Conservation (phyloP, 2,113 vertebrate species). For the Sylvilagus bachmani region DNA sequence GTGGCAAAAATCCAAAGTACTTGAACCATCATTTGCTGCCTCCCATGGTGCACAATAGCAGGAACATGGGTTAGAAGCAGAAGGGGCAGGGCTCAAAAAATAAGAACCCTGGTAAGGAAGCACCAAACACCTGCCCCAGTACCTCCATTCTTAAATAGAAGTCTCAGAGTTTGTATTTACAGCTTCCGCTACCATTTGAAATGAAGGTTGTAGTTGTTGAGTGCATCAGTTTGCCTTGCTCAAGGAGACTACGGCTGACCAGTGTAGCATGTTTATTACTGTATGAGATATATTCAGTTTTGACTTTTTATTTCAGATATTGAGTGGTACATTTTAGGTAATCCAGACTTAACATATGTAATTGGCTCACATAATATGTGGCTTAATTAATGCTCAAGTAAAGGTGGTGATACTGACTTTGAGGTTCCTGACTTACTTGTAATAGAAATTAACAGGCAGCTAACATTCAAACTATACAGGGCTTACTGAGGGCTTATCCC, state of each 20-base stretch:
- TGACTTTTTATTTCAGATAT: not conserved
- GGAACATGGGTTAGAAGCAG: too few species aligned
- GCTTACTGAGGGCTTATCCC: too few species aligned
- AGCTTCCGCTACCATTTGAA: not conserved
- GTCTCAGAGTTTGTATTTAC: not conserved
- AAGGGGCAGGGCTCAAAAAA: too few species aligned
- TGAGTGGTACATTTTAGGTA: not conserved
- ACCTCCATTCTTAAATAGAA: not conserved
- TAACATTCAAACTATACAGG: too few species aligned
- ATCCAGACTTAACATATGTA: constrained; percentile 10
- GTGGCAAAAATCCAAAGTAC: too few species aligned
- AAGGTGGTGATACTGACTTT: not conserved
- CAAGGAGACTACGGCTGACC: not conserved
- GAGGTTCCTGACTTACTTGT: too few species aligned
- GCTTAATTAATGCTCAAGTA: not conserved
- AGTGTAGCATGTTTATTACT: not conserved
- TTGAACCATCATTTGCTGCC: too few species aligned
- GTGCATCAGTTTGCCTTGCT: not conserved
- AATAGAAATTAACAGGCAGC: too few species aligned
- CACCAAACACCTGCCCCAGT: too few species aligned
- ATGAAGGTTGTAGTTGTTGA: not conserved
- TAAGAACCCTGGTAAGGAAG: too few species aligned
- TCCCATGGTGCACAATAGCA: too few species aligned
- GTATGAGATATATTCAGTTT: not conserved
- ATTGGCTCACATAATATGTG: not conserved